Evolutionary conservation across 2,888 invertebrate species (phyloP).

Genomic region (Pelosia muscerda): DNA sequence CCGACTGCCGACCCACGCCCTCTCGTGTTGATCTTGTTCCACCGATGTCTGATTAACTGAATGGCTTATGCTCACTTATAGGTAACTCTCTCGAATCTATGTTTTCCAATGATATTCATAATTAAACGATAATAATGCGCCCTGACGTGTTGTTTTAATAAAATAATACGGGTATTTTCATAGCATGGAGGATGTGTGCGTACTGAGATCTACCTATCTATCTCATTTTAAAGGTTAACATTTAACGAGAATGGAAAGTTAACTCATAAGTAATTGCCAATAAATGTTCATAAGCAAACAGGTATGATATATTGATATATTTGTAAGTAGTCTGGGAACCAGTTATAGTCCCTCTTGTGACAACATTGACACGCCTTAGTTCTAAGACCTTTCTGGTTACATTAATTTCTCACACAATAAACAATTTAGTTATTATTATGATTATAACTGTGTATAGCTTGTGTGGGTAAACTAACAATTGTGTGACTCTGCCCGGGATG

Average conservation of each 20-base stretch:
- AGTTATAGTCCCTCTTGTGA: too few species aligned
- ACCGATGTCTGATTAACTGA: slow-evolving; percentile 59
- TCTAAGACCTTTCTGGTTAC: too few species aligned
- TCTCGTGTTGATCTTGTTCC: slow-evolving; percentile 43
- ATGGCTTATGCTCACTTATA: slow-evolving; percentile 70
- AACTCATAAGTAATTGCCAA: neutral
- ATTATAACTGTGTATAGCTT: too few species aligned
- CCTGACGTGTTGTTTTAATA: slow-evolving; percentile 41
- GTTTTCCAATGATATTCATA: slow-evolving; percentile 70
- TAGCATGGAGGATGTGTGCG: neutral
- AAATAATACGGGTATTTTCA: slow-evolving; percentile 24
- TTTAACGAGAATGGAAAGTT: neutral
- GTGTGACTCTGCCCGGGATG: too few species aligned
- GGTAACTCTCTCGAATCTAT: slow-evolving; percentile 53
- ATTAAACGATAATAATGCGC: slow-evolving; percentile 73
- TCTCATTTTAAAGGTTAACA: neutral
- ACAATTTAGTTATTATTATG: too few species aligned
- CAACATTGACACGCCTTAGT: too few species aligned
- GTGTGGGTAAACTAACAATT: too few species aligned
- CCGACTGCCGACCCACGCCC: slow-evolving; percentile 41
- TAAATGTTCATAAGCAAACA: neutral
- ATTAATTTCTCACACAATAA: too few species aligned
- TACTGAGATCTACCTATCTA: neutral
- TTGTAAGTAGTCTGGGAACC: too few species aligned
- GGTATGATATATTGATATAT: too few species aligned